phyloP scores from a whole-genome alignment of 2,797 vertebrate genomes.

The Poecilia picta region DNA sequence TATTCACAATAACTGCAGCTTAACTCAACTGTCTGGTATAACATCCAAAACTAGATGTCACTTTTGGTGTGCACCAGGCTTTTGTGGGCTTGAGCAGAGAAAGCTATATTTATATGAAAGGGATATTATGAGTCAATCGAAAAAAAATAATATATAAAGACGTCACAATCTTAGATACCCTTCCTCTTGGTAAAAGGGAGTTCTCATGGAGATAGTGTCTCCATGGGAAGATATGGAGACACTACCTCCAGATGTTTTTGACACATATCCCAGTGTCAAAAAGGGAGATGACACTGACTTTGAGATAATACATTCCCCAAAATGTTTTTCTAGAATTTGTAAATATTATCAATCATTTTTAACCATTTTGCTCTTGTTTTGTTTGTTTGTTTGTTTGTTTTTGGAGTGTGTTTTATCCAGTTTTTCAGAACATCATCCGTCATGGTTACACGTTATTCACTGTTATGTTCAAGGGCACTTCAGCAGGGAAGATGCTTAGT shows the following conservation, averaged over 20 bases:
- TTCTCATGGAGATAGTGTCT: conserved; percentile 55
- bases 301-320: conserved; percentile 9
- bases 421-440: background rate
- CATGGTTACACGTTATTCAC: conserved; percentile 12
- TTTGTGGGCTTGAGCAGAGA: background rate
- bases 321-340: conserved; percentile 16
- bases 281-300: conserved; percentile 6
- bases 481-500: conserved; percentile 11
- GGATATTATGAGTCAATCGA: conserved; percentile 18
- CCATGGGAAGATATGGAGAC: too few relatives aligned
- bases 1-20: background rate
- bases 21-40: background rate
- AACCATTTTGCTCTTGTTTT: background rate
- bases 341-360: conserved; percentile 2
- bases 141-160: conserved; percentile 1
- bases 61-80: background rate
- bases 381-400: too few relatives aligned
- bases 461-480: conserved; percentile 18
- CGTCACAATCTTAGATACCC: conserved; percentile 37
- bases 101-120: conserved; percentile 7
- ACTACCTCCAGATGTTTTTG: too few relatives aligned
- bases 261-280: too few relatives aligned
- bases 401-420: background rate
- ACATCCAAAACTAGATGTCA: background rate
- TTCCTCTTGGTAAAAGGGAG: conserved; percentile 42